Conservation (phyloP, 1,140 invertebrate species). For the Ridgeia piscesae region DNA sequence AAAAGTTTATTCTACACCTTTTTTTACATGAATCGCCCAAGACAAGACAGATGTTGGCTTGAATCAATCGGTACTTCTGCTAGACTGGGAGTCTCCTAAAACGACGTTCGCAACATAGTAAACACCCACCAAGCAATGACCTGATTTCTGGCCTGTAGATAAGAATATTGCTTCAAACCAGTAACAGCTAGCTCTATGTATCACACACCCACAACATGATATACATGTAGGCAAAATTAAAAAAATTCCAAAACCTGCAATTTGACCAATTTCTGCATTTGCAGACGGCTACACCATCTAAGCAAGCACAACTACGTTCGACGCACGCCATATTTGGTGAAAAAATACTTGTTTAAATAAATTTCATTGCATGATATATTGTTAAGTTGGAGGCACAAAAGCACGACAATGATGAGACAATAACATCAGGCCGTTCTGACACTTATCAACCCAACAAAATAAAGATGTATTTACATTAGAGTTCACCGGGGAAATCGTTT, state of each 20-base stretch:
- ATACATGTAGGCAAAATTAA: neutral
- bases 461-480: neutral
- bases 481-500: neutral
- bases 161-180: too few relatives aligned
- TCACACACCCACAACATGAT: neutral
- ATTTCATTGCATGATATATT: neutral
- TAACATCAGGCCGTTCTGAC: too few relatives aligned
- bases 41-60: neutral
- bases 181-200: neutral
- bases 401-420: neutral
- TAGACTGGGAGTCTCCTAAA: neutral
- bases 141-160: neutral
- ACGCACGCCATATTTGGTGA: neutral
- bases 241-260: neutral
- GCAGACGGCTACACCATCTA: neutral
- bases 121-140: neutral
- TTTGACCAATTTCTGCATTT: neutral
- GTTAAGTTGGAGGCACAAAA: neutral
- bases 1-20: neutral
- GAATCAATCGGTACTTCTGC: neutral
- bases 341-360: conserved; percentile 1
- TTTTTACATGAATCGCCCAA: neutral
- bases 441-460: too few relatives aligned
- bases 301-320: neutral
- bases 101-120: neutral